Conservation (phyloP, 2,888 invertebrate species). For the Tromatobia lineatoria region DNA sequence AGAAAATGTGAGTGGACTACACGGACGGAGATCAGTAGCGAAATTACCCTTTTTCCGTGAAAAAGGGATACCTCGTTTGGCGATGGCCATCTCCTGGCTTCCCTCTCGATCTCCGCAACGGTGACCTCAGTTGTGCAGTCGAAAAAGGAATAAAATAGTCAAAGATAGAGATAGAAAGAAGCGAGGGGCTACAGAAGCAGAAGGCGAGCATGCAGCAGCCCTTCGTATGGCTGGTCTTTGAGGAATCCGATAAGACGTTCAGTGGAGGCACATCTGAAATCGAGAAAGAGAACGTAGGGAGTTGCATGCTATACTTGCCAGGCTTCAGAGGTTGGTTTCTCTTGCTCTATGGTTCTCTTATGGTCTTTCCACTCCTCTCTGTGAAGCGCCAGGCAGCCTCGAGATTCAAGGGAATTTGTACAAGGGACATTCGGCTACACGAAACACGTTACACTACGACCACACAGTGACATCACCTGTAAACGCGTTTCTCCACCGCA, state of each 20-base stretch:
- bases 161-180: conserved; percentile 1
- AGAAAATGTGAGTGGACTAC: conserved; percentile 2
- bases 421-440: conserved; percentile 58
- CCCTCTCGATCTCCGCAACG: conserved; percentile 13
- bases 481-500: conserved; percentile 1
- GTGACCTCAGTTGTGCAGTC: conserved; percentile 1
- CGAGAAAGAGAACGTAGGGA: conserved; percentile 52
- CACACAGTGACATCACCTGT: conserved; percentile 57
- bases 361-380: conserved; percentile 6
- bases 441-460: conserved; percentile 63
- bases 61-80: conserved; percentile 17
- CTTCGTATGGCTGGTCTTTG: conserved; percentile 55
- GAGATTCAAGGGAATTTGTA: conserved; percentile 66
- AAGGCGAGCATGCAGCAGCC: conserved; percentile 28
- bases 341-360: neutral
- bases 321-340: conserved; percentile 32
- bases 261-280: conserved; percentile 58
- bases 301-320: neutral
- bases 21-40: neutral
- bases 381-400: conserved; percentile 47
- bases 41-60: conserved; percentile 54
- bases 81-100: conserved; percentile 45
- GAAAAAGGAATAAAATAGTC: conserved; percentile 2
- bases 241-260: conserved; percentile 68
- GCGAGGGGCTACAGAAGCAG: conserved; percentile 1